Conservation (phyloP, 2,797 vertebrate species). For the Scolopax bukidnonensis region DNA sequence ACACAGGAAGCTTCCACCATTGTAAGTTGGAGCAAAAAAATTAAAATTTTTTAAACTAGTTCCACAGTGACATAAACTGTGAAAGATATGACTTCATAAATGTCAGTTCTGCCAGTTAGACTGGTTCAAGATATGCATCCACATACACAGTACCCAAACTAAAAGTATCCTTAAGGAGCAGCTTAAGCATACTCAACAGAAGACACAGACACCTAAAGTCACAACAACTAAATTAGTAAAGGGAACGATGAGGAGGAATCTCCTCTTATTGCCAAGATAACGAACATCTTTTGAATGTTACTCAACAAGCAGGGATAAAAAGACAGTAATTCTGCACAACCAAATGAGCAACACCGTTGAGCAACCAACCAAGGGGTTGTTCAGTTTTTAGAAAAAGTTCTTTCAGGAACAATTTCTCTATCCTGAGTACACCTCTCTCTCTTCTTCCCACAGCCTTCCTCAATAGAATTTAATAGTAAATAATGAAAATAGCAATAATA, state of each 20-base stretch:
- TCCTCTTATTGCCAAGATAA: background rate
- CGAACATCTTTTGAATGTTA: background rate
- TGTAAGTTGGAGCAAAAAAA: background rate
- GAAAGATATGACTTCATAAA: background rate
- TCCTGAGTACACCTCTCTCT: background rate
- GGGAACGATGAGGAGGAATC: background rate
- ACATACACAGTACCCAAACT: background rate
- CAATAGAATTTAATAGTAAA: background rate
- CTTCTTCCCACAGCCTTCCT: background rate
- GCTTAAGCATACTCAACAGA: background rate
- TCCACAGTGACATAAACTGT: background rate
- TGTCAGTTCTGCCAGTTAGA: rapidly evolving
- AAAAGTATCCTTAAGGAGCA: background rate
- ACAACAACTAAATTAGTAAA: background rate
- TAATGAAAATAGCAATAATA: background rate
- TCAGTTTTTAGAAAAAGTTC: background rate
- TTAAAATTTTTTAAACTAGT: background rate
- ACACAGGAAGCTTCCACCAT: background rate
- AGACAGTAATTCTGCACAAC: background rate
- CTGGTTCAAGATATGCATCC: background rate
- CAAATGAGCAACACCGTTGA: background rate
- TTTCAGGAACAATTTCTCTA: background rate
- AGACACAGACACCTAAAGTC: background rate
- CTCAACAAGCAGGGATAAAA: background rate
- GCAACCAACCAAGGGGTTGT: background rate